phyloP scores from a whole-genome alignment of 2,888 invertebrate species.

The Icerya purchasi region DNA sequence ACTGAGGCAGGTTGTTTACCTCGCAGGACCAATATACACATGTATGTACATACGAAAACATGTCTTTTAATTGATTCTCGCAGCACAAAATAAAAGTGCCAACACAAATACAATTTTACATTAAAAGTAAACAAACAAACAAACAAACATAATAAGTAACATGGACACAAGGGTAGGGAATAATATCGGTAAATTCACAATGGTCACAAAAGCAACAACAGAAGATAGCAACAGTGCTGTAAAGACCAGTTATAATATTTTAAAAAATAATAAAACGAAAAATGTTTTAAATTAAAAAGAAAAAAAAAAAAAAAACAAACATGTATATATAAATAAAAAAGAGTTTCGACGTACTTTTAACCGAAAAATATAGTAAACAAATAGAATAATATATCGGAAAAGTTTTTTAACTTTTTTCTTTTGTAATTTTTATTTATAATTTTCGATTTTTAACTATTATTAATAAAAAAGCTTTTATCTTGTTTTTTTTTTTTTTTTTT shows the following conservation, averaged over 20 bases:
- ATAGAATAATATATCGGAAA: no score
- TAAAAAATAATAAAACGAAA: neutral
- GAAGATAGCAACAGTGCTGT: slow-evolving; percentile 13
- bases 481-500: no score
- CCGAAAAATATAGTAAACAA: no score
- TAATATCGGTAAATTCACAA: slow-evolving; percentile 12
- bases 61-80: neutral
- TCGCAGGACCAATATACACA: no score
- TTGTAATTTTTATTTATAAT: no score
- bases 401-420: no score
- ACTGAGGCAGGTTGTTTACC: no score
- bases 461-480: no score
- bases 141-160: neutral
- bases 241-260: slow-evolving; percentile 7
- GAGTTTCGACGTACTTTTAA: neutral
- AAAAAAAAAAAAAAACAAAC: slow-evolving; percentile 1
- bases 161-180: slow-evolving; percentile 9
- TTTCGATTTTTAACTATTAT: no score
- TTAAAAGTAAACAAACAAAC: no score
- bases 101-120: no score
- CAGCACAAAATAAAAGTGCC: neutral
- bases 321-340: slow-evolving; percentile 2
- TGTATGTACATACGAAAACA: neutral
- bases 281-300: neutral
- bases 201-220: slow-evolving; percentile 15